Evolutionary conservation across 2,797 vertebrate species (phyloP), one percentile per base, ranked within the genome.

Genomic region (Acomys russatus): DNA sequence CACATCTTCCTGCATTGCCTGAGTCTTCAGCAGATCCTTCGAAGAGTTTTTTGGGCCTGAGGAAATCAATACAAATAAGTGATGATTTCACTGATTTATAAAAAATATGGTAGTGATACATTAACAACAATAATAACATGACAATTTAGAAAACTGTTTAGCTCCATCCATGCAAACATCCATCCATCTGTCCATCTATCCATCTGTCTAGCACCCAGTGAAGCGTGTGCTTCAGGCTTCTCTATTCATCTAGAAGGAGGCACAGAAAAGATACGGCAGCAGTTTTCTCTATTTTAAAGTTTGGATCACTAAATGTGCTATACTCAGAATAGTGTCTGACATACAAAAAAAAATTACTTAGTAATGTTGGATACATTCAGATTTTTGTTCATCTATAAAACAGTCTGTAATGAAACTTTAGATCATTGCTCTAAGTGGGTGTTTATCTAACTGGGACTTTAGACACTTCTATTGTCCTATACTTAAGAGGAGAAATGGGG

Each of bases 1-100:
- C 82, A 99, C 97, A 70, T 98, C 98, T 77, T 98, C 98, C 88
- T 98, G 98, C n/a, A 96, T 95, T 98, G 97, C 98, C 88, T 98
- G 98, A 74, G 98, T 98, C 94, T 99, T 99, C 1, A 98, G 96
- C 49, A 98, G 61, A 68, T 99, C 98, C 30, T 98, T 38, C 82
- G 98, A 99, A 78, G 96, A 11, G 11, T 87, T 97, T 88, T 92
- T 94, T 92, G 90, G 73, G 77, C 93, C 98, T 98, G 94, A 22
- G 96, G 79, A 87, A 23, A 95, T 90, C 38, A 90, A 35, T 0
- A 85, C 10, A 44, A 71, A 88, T 44, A 7, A 51, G 89, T 54
- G 35, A 25, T 11, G 4, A 82, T 11, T 66, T 84, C 0, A 14
- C 4, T 97, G 25, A 85, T 30, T 94, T 94, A 76, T 51, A 76